A percentile compares a stretch with the other conserved stretches of the same genome.
Evolutionary conservation across 2,113 vertebrate genomes (phyloP).

Genomic region (Gymnarchus niloticus): DNA sequence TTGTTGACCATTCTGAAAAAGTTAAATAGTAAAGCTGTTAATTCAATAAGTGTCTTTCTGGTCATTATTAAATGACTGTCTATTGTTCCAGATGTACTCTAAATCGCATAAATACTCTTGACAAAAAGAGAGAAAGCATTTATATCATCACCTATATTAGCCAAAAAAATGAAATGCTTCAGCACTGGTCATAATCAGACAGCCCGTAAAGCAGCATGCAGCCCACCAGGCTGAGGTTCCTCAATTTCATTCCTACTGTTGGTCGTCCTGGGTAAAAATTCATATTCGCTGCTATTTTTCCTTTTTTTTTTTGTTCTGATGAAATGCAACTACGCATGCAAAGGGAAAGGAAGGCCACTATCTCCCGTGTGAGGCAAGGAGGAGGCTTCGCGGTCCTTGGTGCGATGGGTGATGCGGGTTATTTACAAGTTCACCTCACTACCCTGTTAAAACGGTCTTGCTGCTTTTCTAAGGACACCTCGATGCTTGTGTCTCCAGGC

Average conservation of each 20-base stretch:
- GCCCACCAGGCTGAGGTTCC: background rate
- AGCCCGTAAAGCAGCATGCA: background rate
- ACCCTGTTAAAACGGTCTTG: slow-evolving; percentile 10
- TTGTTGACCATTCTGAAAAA: slow-evolving; percentile 11
- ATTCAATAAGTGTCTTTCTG: slow-evolving; percentile 1
- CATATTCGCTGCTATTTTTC: slow-evolving; percentile 15
- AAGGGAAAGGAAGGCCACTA: background rate
- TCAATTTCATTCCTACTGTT: background rate
- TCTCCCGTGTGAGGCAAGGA: background rate
- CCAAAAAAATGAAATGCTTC: background rate
- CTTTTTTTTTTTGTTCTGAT: background rate
- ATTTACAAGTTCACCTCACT: slow-evolving; percentile 16
- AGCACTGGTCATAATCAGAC: background rate
- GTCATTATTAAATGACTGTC: slow-evolving; percentile 13
- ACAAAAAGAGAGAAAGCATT: background rate
- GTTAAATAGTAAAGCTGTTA: slow-evolving; percentile 4
- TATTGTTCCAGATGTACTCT: slow-evolving; percentile 11
- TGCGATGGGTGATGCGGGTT: background rate
- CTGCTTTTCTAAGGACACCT: background rate
- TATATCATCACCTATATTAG: background rate
- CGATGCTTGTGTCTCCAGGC: background rate
- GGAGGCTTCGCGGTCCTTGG: background rate
- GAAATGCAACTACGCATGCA: slow-evolving; percentile 10
- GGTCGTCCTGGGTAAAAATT: slow-evolving; percentile 9
- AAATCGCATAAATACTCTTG: background rate